Evolutionary conservation across 2,113 vertebrate species (phyloP), one percentile per base, ranked within the genome.

Genomic region (Corythaixoides concolor): DNA sequence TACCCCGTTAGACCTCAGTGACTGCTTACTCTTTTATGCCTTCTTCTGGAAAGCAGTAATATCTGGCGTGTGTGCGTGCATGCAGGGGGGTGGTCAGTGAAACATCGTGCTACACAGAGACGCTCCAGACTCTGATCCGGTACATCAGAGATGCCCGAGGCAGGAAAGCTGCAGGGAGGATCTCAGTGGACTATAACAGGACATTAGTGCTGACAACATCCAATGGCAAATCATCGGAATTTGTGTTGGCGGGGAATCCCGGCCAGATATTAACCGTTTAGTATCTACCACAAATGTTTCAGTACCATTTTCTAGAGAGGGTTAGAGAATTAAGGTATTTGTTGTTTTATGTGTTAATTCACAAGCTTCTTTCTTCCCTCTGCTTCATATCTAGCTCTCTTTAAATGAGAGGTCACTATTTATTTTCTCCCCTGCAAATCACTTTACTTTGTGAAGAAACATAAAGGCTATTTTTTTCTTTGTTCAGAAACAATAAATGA

Each of bases 241-340:
- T 90, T 35, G 88, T 93, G 82, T 89, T 92, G 80, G 86, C 23
- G 35, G 96, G 91, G 95, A 94, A 95, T 94, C 93, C 90, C 35
- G 5, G 93, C 39, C 60, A 28, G 12, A 56, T 88, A 55, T 93
- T 90, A 96, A 96, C 94, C 1, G 2, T 67, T 95, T 85, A 75
- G 18, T 59, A 15, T 6, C 93, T 79, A 7, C 33, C 26, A 10
- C 45, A 8, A 47, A 41, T 8, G 43, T 9, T 81, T 72, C 28
- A 3, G 24, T 60, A 33, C 55, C 32, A 0, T 78, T 85, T 94
- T 64, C 27, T 64, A 39, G 69, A 58, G 53, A 30, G 28, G 19
- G 45, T 72, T 85, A 82, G 45, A 43, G 62, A 75, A 60, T n/a
- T 43, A 27, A 58, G 20, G 9, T 24, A 1, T 62, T 37, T 56